These are phyloP conservation scores for Ceramica pisi DNA, from an alignment of 2,888 invertebrate species.

Conservation along the genomic window DNA sequence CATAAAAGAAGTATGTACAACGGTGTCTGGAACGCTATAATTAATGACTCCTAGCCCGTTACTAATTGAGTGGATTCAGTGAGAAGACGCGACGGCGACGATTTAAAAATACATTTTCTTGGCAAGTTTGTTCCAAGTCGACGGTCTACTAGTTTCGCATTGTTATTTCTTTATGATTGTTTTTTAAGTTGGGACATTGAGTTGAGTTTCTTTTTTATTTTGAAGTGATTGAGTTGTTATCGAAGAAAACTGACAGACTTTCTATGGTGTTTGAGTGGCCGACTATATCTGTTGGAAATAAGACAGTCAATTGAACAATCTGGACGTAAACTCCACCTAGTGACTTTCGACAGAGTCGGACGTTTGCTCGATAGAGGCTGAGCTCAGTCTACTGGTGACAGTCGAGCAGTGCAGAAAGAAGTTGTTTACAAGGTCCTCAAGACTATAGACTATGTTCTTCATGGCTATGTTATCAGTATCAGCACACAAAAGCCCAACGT, in stretches of 20 bases:
- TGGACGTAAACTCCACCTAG: too few relatives aligned
- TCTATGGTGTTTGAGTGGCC: not conserved
- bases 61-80: constrained; percentile 84
- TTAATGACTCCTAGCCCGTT: constrained; percentile 76
- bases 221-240: not conserved
- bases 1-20: constrained; percentile 40
- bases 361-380: too few relatives aligned
- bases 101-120: constrained; percentile 87
- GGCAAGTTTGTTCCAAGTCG: constrained; percentile 77
- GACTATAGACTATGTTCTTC: not conserved
- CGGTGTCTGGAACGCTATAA: constrained; percentile 62
- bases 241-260: too few relatives aligned
- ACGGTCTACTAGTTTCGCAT: constrained; percentile 58
- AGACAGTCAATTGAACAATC: too few relatives aligned
- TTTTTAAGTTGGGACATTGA: constrained; percentile 29
- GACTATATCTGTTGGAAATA: too few relatives aligned
- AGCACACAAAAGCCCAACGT: too few relatives aligned
- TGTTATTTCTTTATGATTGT: constrained; percentile 49
- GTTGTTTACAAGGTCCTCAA: too few relatives aligned
- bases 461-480: too few relatives aligned
- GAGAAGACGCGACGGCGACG: constrained; percentile 84
- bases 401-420: too few relatives aligned
- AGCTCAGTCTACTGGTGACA: too few relatives aligned
- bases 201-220: constrained; percentile 12
- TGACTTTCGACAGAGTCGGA: too few relatives aligned